Percentiles rank a stretch among this genome's conserved stretches.
phyloP scores from a whole-genome alignment of 2,888 invertebrate genomes.

The Philereme vetulata region DNA sequence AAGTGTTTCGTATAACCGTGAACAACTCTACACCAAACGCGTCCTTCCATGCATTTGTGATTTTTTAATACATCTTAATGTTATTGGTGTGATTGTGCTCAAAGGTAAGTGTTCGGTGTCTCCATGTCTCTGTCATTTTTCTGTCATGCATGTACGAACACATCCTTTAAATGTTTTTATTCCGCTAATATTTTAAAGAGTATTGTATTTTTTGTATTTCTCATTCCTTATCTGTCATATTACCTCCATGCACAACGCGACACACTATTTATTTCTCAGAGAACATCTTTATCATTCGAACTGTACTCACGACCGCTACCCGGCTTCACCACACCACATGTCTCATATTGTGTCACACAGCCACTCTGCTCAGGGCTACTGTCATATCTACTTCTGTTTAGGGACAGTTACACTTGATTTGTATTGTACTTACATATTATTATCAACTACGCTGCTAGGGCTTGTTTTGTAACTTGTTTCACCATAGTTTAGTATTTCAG shows the following conservation, averaged over 20 bases:
- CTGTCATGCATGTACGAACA: slow-evolving; percentile 69
- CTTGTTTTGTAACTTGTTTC: slow-evolving; percentile 67
- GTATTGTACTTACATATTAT: slow-evolving; percentile 53
- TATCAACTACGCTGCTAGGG: slow-evolving; percentile 63
- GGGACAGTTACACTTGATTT: slow-evolving; percentile 53
- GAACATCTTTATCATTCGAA: slow-evolving; percentile 62
- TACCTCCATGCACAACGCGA: slow-evolving; percentile 73
- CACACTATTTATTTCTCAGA: slow-evolving; percentile 61
- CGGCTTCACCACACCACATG: slow-evolving; percentile 61
- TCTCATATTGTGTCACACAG: slow-evolving; percentile 40
- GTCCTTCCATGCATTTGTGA: slow-evolving; percentile 67
- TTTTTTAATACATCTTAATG: slow-evolving; percentile 58
- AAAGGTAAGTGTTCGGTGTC: slow-evolving; percentile 78
- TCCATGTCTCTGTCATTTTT: slow-evolving; percentile 58
- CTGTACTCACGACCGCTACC: slow-evolving; percentile 51
- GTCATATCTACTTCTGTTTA: slow-evolving; percentile 38
- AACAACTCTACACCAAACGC: slow-evolving; percentile 53
- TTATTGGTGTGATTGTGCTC: slow-evolving; percentile 52
- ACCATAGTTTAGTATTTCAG: slow-evolving; percentile 71
- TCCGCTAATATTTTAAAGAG: slow-evolving; percentile 52
- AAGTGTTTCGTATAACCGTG: slow-evolving; percentile 57
- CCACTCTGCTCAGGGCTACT: slow-evolving; percentile 37
- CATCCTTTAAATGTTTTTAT: slow-evolving; percentile 54
- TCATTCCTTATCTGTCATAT: slow-evolving; percentile 71
- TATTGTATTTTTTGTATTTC: slow-evolving; percentile 63